Evolutionary conservation across 2,888 invertebrate species (phyloP).

Genomic region (Nudaria mundana): DNA sequence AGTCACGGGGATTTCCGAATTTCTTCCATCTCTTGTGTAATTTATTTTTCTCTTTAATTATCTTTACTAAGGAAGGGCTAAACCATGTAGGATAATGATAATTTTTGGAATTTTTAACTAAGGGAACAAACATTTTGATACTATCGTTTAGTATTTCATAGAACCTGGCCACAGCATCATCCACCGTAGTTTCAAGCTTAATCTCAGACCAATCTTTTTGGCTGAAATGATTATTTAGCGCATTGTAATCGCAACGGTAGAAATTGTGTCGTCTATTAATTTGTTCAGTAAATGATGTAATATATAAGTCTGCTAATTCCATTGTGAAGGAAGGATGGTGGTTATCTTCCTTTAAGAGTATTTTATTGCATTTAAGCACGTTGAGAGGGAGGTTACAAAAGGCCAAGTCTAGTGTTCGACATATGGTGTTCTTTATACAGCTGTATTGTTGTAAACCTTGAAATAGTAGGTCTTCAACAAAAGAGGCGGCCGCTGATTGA

Average conservation of each 20-base stretch:
- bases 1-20: conserved; percentile 9
- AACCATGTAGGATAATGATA: not conserved
- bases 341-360: not conserved
- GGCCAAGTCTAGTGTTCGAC: not conserved
- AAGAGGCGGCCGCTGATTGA: not conserved
- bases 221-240: not conserved
- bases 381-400: not conserved
- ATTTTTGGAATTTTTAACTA: not conserved
- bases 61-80: not conserved
- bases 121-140: not conserved
- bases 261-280: not conserved
- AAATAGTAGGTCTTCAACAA: not conserved
- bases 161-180: not conserved
- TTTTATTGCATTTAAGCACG: not conserved
- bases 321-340: not conserved
- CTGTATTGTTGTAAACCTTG: not conserved
- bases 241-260: not conserved
- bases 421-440: not conserved
- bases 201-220: not conserved
- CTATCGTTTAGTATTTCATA: not conserved
- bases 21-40: conserved; percentile 6
- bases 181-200: not conserved
- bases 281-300: not conserved
- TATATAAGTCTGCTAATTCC: not conserved
- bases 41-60: not conserved